Base-by-base conservation (phyloP, 2,888 invertebrate species). In the Dryomyza anilis region DNA sequence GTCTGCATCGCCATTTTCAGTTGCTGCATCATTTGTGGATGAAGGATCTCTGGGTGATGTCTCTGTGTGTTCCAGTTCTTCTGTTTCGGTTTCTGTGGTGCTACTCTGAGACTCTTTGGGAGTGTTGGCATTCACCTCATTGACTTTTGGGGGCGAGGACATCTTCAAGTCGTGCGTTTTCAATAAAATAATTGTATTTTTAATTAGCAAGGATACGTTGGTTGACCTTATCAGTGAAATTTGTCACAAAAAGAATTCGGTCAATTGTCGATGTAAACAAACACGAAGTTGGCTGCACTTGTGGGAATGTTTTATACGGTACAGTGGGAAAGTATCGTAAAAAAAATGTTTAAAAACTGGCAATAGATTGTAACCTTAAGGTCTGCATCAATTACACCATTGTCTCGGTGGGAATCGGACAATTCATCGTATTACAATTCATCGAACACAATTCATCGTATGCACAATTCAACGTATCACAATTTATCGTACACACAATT, bases 241-340 rank as follows among this genome's bases (percentile, higher is more conserved):
- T n/a, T n/a, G n/a, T n/a, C n/a, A n/a, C n/a, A n/a, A n/a, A n/a
- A n/a, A 8, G 25, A 57, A 27, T 57, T 25, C 43, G 25, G 23
- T 36, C 3, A 55, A 55, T 30, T 21, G 19, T 33, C 10, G 19
- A 45, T 45, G 19, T 45, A 58, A 58, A 58, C 29, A 58, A 58
- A 58, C n/a, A 21, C 19, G 45, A 58, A 57, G 43, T 57, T 16
- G 43, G 43, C 12, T 4, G 8, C 21, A 30, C n/a, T 59, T 30
- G 19, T 46, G 12, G 6, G 21, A 16, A 21, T 46, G 1, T 19
- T 19, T 46, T 21, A 23, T 10, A 48, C 48, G 25, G 1, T 1
- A 25, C 25, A 25, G 25, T 23, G 25, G 16, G 10, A 2, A 46
- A 21, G 16, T 45, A 45, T 46, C 7, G 46, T 2, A 21, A 21